phyloP scores from a whole-genome alignment of 1,140 invertebrate species.

The Rhopalosiphum padi region DNA sequence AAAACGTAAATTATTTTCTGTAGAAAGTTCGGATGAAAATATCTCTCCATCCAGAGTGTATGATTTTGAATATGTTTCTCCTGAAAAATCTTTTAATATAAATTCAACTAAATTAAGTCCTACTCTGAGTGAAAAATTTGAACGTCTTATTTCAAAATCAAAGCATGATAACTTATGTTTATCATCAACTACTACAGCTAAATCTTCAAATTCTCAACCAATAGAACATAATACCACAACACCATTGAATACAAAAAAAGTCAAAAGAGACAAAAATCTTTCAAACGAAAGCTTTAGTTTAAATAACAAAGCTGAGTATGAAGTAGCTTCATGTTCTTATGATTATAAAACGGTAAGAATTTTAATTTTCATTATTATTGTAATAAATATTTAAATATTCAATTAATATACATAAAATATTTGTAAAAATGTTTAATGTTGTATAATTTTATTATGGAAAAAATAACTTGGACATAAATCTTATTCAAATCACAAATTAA shows the following conservation, averaged over 20 bases:
- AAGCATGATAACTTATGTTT: neutral
- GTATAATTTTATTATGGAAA: too few relatives aligned
- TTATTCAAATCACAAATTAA: too few relatives aligned
- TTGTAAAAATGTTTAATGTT: too few relatives aligned
- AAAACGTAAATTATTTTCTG: constrained; percentile 45
- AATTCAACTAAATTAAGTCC: constrained; percentile 49
- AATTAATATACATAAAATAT: too few relatives aligned
- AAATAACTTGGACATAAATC: neutral
- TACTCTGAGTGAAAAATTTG: constrained; percentile 40
- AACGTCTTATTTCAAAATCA: constrained; percentile 40
- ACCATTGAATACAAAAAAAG: constrained; percentile 23
- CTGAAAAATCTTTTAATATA: constrained; percentile 6
- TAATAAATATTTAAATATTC: neutral
- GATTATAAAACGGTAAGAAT: constrained; percentile 21
- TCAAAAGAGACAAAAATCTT: neutral
- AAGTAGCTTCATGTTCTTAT: constrained; percentile 38
- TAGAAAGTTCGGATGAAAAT: constrained; percentile 37
- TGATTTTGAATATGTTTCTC: neutral
- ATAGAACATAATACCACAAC: constrained; percentile 20
- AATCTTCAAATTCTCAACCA: neutral
- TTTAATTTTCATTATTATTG: neutral
- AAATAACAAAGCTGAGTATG: neutral
- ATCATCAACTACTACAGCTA: neutral
- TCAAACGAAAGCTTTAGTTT: neutral
- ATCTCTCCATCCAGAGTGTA: constrained; percentile 17